Evolutionary conservation across 2,797 vertebrate species (phyloP).

Genomic region (Leuciscus waleckii): DNA sequence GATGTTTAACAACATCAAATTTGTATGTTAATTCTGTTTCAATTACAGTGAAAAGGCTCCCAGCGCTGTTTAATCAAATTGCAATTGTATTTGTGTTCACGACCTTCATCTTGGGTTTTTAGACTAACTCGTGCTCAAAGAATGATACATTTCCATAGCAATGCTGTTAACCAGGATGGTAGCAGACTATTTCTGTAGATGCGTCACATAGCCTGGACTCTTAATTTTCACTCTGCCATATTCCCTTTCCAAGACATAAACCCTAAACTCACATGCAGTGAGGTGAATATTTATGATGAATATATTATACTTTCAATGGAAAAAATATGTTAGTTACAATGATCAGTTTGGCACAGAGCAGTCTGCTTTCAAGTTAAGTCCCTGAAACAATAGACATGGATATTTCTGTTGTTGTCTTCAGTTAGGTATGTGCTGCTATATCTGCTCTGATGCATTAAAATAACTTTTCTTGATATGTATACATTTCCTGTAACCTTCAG

Average conservation of each 20-base stretch:
- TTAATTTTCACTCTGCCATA: not conserved
- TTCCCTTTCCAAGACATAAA: not conserved
- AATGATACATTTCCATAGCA: not conserved
- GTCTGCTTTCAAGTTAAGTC: not conserved
- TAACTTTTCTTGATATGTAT: not conserved
- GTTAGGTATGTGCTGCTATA: not conserved
- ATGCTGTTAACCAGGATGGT: not conserved
- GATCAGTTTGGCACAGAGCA: not conserved
- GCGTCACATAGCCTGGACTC: slow-evolving; percentile 1
- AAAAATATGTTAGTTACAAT: not conserved
- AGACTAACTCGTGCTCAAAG: not conserved
- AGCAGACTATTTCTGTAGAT: slow-evolving; percentile 15
- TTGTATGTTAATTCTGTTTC: not conserved
- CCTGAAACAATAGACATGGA: not conserved
- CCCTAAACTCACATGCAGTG: not conserved
- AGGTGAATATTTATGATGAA: not conserved
- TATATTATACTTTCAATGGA: slow-evolving; percentile 14
- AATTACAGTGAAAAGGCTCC: not conserved
- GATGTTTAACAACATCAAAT: not conserved
- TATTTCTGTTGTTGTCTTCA: slow-evolving; percentile 3
- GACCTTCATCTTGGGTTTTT: not conserved
- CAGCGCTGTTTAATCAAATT: not conserved
- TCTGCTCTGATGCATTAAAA: not conserved
- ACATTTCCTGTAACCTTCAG: slow-evolving; percentile 16
- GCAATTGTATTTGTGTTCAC: not conserved